Percentiles rank a stretch among this genome's conserved stretches.
Evolutionary conservation across 2,888 invertebrate species (phyloP).

Genomic region (Lithodes maja): DNA sequence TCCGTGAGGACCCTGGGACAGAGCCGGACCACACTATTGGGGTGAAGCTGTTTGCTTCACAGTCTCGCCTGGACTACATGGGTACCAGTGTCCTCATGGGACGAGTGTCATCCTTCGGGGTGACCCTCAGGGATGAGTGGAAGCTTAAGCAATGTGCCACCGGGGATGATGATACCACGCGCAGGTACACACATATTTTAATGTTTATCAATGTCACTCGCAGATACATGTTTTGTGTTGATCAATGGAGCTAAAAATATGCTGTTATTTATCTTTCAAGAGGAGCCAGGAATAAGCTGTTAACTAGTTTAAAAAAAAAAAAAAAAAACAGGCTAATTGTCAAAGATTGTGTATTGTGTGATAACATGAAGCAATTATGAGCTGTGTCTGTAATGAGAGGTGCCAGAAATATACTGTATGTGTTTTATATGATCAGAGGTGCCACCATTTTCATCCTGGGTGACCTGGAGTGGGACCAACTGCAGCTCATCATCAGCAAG

Average conservation of each 20-base stretch:
- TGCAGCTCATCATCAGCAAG: slow-evolving; percentile 97
- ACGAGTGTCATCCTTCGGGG: slow-evolving; percentile 87
- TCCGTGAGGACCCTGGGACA: slow-evolving; percentile 90
- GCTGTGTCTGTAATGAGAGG: no score
- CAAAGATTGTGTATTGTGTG: no score
- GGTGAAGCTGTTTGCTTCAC: slow-evolving; percentile 87
- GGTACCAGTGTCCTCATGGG: slow-evolving; percentile 96
- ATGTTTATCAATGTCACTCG: not conserved
- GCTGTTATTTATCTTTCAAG: no score
- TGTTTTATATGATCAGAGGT: slow-evolving; percentile 78
- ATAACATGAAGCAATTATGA: no score
- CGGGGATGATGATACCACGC: slow-evolving; percentile 63
- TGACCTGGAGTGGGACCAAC: slow-evolving; percentile 94
- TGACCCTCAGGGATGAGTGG: slow-evolving; percentile 92
- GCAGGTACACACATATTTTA: slow-evolving; percentile 44
- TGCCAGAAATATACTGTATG: no score
- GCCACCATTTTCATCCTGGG: slow-evolving; percentile 95
- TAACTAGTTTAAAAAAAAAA: no score
- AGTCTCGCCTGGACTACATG: slow-evolving; percentile 97
- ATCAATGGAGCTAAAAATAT: no score
- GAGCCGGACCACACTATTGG: slow-evolving; percentile 93
- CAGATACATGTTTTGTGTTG: no score
- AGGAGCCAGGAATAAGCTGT: no score
- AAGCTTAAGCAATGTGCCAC: slow-evolving; percentile 78
- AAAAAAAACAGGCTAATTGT: no score